phyloP scores from a whole-genome alignment of 2,888 invertebrate genomes.

The Ypsolopha sequella region DNA sequence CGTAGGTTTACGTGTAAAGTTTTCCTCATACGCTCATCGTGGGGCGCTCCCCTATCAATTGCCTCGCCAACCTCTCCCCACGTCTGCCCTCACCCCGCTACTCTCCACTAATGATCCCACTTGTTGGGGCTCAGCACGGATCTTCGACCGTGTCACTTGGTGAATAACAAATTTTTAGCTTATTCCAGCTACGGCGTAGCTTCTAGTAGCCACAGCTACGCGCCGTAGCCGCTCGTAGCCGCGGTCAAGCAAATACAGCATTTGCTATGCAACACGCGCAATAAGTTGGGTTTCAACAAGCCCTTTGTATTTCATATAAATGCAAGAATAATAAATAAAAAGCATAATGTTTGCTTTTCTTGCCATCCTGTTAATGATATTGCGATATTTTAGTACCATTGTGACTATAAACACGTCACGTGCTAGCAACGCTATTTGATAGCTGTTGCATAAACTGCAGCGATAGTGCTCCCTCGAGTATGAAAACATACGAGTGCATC shows the following conservation, averaged over 20 bases:
- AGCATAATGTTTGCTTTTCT: too few relatives aligned
- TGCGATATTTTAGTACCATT: too few relatives aligned
- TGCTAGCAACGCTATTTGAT: too few relatives aligned
- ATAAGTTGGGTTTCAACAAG: conserved; percentile 5
- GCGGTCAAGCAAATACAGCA: conserved; percentile 21
- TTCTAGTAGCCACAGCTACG: conserved; percentile 21
- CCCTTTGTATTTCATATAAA: background rate
- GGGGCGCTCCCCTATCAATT: conserved; percentile 64
- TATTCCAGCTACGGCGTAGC: conserved; percentile 15
- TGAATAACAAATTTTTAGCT: conserved; percentile 65
- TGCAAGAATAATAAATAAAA: too few relatives aligned
- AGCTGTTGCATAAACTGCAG: too few relatives aligned
- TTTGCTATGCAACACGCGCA: conserved; percentile 14
- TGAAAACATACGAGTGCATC: too few relatives aligned
- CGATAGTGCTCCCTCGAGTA: too few relatives aligned
- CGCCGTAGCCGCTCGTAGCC: conserved; percentile 16
- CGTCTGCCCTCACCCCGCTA: conserved; percentile 13
- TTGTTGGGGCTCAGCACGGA: conserved; percentile 65
- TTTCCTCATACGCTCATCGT: conserved; percentile 61
- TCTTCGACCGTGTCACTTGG: conserved; percentile 58
- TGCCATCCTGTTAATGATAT: too few relatives aligned
- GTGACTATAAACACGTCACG: too few relatives aligned
- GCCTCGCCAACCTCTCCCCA: conserved; percentile 26
- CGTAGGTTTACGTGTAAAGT: conserved; percentile 55
- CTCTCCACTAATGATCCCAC: conserved; percentile 61